Evolutionary conservation across 2,797 vertebrate genomes (phyloP), one percentile per base, ranked within the genome.

Genomic region (Glossophaga mutica): DNA sequence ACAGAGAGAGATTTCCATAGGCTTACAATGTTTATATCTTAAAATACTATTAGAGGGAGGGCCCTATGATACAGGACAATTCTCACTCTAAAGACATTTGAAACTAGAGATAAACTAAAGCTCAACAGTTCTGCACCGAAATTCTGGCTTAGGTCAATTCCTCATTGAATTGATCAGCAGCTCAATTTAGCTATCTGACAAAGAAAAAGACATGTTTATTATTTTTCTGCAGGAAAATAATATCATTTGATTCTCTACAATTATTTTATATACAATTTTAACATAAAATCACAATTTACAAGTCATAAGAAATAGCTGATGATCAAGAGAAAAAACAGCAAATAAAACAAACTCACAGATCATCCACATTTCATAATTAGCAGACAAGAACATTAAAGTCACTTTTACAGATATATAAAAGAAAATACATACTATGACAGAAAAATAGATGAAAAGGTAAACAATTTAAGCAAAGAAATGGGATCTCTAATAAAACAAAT

Each of bases 201-300:
- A 26, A 86, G 3, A 11, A 46, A 24, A 48, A 79, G 18, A 21
- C 4, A 82, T 22, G 14, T 15, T n/a, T 65, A 81, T 26, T 10
- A 2, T 55, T 86, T 92, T 94, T 87, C 74, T 92, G 2, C 37
- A 87, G 50, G 29, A 82, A 94, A 94, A 92, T 50, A 67, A 39
- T 37, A 79, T 8, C 15, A 42, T 4, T 48, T 62, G 74, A 76
- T 9, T 10, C 18, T 76, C 44, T 86, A 86, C 5, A 81, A 57
- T 71, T 86, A 73, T 65, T 39, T 94, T 46, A 62, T 34, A 39
- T 24, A 78, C 21, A 82, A 37, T 67, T 50, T 59, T 91, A 82
- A 68, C 21, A 48, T 70, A 90, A 42, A 82, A 84, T 67, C 24
- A 93, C 76, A 87, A 87, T 37, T 39, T 71, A 24, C 1, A 92